Evolutionary conservation across 2,797 vertebrate genomes (phyloP).

Genomic region (Neomorphus geoffroyi): DNA sequence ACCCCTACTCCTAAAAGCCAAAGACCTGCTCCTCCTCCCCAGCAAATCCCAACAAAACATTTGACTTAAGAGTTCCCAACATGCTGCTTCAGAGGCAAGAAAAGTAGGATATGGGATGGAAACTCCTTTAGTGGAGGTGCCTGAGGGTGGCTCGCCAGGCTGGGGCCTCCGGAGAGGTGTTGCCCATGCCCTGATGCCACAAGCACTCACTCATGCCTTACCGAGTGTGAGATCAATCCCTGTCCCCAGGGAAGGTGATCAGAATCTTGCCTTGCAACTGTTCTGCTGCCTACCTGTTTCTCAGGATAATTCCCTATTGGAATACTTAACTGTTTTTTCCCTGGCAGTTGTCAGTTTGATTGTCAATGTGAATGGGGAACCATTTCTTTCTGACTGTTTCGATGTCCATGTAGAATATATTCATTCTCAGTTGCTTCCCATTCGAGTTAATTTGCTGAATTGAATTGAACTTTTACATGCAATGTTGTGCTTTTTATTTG

Average conservation of each 20-base stretch:
- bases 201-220: not conserved
- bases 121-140: not conserved
- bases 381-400: conserved; percentile 39
- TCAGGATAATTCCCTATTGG: not conserved
- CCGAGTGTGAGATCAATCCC: not conserved
- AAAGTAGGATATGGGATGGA: not conserved
- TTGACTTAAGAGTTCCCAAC: not conserved
- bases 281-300: not conserved
- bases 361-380: conserved; percentile 58
- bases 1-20: not conserved
- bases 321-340: not conserved
- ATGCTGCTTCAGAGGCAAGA: not conserved
- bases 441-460: conserved; percentile 50
- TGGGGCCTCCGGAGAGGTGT: not conserved
- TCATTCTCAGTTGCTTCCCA: conserved; percentile 65
- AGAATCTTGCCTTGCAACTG: not conserved
- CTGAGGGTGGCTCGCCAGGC: not conserved
- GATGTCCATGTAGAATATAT: conserved; percentile 59
- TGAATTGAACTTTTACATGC: conserved; percentile 73
- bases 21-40: not conserved
- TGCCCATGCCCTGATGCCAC: not conserved
- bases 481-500: conserved; percentile 79
- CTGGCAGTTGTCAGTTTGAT: conserved; percentile 51
- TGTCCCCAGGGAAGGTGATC: not conserved
- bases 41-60: not conserved